Evolutionary conservation across 2,888 invertebrate species (phyloP), one percentile per base, ranked within the genome.

Genomic region (Rhogogaster chlorosoma): DNA sequence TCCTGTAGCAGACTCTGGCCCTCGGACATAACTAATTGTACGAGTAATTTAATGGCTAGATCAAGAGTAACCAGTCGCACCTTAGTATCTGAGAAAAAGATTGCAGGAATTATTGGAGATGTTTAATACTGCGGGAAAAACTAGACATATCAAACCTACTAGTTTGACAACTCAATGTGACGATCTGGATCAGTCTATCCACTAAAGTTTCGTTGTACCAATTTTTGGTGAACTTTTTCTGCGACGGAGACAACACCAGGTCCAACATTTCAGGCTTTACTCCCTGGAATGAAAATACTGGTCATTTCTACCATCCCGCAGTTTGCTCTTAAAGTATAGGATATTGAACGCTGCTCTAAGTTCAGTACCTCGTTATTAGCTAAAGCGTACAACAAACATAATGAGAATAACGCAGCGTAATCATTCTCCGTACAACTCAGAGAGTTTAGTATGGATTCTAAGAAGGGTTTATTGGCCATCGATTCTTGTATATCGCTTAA

Each of bases 1-100:
- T 97, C 97, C 84, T 95, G 94, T 57, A 97, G 94, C 88, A 95
- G 94, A 88, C 95, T 95, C 88, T 94, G 94, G 15, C 95, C 95
- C 88, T 95, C 95, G 29, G 95, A 90, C 91, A 94, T 94, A 86
- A 96, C 94, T 90, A 97, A 93, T 93, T 96, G 96, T 91, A 97
- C 94, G 85, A 99, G 94, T 64, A 99, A 94, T 84, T 97, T 96
- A 86, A 98, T 95, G 67, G 97, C 96, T 90, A 99, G 95, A 93
- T 99, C 99, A 87, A 99, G 94, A 0, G 99, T 99, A 7, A 99
- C 97, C 84, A 99, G 95, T 9, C 99, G 96, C 36, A 99, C 97
- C 92, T 97, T 96, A 89, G 98, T 97, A 36, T 97, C 98, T 96
- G 91, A 36, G 89, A 83, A 87, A 86, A 86, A 87, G 84, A 86